Percentiles rank a stretch among this genome's conserved stretches.
These are phyloP conservation scores for Pogonocichla stellata DNA, from an alignment of 2,113 vertebrate genomes.

Conservation along the genomic window DNA sequence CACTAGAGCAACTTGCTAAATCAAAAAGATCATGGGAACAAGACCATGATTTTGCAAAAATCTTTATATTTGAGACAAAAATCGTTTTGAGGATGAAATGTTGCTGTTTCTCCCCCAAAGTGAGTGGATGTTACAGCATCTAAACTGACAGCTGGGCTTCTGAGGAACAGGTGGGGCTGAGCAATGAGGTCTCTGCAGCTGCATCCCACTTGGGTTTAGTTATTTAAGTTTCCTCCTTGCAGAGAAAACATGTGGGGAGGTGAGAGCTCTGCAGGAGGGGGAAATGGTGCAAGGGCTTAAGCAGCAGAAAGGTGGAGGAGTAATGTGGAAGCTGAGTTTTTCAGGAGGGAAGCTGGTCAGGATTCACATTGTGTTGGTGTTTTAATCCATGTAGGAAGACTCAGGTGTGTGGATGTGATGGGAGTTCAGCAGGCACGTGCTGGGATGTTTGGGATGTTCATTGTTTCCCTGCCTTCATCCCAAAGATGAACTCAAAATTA, in stretches of 20 bases:
- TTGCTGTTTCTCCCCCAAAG: not conserved
- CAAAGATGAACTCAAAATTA: not conserved
- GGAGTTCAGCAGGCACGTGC: not conserved
- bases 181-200: not conserved
- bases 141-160: not conserved
- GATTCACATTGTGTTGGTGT: fast-evolving
- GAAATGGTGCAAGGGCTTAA: too few relatives aligned
- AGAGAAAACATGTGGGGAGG: not conserved
- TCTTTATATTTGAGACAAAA: not conserved
- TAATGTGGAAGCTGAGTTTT: not conserved
- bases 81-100: not conserved
- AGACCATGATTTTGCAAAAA: not conserved
- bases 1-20: not conserved
- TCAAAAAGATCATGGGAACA: not conserved
- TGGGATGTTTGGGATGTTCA: not conserved
- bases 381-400: not conserved
- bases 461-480: not conserved
- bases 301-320: not conserved
- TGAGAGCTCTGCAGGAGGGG: not conserved
- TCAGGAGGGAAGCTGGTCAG: not conserved
- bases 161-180: not conserved
- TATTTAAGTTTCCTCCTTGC: not conserved
- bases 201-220: not conserved
- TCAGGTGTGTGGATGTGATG: not conserved
- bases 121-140: not conserved